Evolutionary conservation across 2,113 vertebrate species (phyloP), one percentile per base, ranked within the genome.

Genomic region (Channa maculata): DNA sequence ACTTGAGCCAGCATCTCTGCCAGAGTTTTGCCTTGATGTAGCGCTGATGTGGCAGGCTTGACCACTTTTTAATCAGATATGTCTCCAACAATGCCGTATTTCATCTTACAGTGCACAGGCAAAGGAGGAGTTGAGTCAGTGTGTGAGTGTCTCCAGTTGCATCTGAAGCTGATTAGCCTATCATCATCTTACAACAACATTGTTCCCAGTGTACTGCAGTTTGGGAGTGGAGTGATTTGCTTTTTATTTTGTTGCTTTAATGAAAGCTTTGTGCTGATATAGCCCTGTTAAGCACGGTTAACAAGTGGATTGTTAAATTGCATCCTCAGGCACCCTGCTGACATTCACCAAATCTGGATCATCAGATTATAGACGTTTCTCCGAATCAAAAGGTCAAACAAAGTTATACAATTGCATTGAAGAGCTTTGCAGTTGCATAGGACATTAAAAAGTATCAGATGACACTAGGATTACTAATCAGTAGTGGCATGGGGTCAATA

Each of bases 211-310:
- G 60, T 81, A 50, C 44, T 43, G 41, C 61, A 72, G 76, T 48
- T 57, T 50, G 55, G 57, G 41, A 77, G 54, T 52, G 37, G 36
- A 71, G 39, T 36, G 24, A 63, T 84, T 85, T 78, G 64, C 86
- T 86, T 82, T 84, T 90, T 84, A 78, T 91, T 86, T 87, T 85
- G 65, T 82, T 88, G 85, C 68, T 64, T 77, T 86, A 86, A 89
- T 81, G 80, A 85, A 88, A 87, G 83, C 71, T 85, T 85, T 86
- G 72, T 77, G 83, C 65, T 72, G 54, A 83, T 77, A 82, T 58
- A 76, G 39, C 44, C 49, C 60, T 60, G 73, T 52, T 72, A 77
- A 75, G 66, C 63, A 55, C 57, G 49, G 50, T 65, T 74, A 77
- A 59, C 73, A 61, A 61, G 58, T 49, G 46, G 9, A 12, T 55